These are phyloP conservation scores for Acronicta aceris DNA, from an alignment of 2,888 invertebrate species.

Conservation along the genomic window DNA sequence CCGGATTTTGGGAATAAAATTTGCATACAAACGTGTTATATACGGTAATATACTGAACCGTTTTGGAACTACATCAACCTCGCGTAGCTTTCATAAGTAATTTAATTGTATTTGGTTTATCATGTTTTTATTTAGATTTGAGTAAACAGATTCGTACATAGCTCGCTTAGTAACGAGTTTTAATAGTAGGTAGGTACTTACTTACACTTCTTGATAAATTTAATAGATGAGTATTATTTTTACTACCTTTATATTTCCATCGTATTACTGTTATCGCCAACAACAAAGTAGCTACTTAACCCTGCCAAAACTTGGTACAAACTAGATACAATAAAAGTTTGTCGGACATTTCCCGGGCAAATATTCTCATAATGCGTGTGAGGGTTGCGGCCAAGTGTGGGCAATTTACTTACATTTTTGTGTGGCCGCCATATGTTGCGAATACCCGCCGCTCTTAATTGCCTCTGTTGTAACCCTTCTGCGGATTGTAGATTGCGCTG, in stretches of 20 bases:
- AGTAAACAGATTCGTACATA: not conserved
- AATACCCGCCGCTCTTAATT: slow-evolving; percentile 64
- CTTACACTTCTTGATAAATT: no score
- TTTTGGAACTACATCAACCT: slow-evolving; percentile 70
- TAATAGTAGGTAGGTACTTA: no score
- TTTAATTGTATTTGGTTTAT: slow-evolving; percentile 33
- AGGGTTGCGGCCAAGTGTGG: slow-evolving; percentile 31
- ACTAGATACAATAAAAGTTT: slow-evolving; percentile 49
- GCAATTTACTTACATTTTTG: slow-evolving; percentile 65
- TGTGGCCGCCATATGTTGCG: slow-evolving; percentile 64
- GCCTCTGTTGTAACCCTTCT: slow-evolving; percentile 65
- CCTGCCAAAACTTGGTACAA: not conserved
- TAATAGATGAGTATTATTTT: no score
- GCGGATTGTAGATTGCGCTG: slow-evolving; percentile 58
- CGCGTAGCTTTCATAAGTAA: slow-evolving; percentile 38
- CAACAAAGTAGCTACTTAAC: slow-evolving; percentile 6
- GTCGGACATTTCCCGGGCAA: slow-evolving; percentile 48
- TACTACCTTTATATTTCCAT: no score
- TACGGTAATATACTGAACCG: slow-evolving; percentile 75
- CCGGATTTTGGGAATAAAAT: slow-evolving; percentile 83
- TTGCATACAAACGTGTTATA: slow-evolving; percentile 85
- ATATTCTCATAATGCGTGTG: slow-evolving; percentile 51
- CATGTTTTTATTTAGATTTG: slow-evolving; percentile 2
- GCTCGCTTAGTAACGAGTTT: not conserved
- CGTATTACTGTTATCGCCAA: not conserved